Evolutionary conservation across 64 coral and sea anemone species (phyloP).

Genomic region (Exaiptasia diaphana): DNA sequence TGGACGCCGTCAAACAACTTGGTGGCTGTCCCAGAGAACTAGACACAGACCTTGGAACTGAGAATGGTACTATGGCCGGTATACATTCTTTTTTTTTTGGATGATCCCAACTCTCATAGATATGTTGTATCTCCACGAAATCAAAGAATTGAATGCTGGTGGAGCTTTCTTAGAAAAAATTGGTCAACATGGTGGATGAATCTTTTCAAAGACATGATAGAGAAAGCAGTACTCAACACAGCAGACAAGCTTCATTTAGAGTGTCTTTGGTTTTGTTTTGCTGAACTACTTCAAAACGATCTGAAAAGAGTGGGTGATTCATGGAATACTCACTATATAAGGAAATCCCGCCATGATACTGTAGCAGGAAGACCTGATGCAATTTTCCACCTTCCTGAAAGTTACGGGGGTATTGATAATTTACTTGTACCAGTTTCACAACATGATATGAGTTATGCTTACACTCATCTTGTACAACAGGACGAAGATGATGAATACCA

Average conservation of each 20-base stretch:
- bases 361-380: neutral
- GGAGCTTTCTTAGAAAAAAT: constrained; percentile 26
- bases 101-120: constrained; percentile 1
- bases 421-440: constrained; percentile 1
- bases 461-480: constrained; percentile 4
- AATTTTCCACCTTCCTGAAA: neutral
- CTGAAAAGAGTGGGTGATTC: neutral
- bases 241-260: neutral
- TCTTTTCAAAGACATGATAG: constrained; percentile 8
- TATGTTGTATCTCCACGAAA: constrained; percentile 26
- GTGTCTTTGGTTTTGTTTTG: constrained; percentile 26
- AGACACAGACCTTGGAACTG: constrained; percentile 4
- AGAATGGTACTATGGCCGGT: constrained; percentile 1
- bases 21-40: neutral
- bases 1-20: neutral
- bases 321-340: constrained; percentile 33
- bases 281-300: constrained; percentile 1
- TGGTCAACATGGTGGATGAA: constrained; percentile 19
- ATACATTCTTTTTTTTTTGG: constrained; percentile 15
- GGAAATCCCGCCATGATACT: constrained; percentile 11
- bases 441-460: constrained; percentile 1
- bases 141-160: constrained; percentile 43
- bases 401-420: constrained; percentile 5
- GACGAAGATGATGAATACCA: constrained; percentile 22
- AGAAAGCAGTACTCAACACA: neutral